phyloP scores from a whole-genome alignment of 2,113 vertebrate species.

The Pao palembangensis region DNA sequence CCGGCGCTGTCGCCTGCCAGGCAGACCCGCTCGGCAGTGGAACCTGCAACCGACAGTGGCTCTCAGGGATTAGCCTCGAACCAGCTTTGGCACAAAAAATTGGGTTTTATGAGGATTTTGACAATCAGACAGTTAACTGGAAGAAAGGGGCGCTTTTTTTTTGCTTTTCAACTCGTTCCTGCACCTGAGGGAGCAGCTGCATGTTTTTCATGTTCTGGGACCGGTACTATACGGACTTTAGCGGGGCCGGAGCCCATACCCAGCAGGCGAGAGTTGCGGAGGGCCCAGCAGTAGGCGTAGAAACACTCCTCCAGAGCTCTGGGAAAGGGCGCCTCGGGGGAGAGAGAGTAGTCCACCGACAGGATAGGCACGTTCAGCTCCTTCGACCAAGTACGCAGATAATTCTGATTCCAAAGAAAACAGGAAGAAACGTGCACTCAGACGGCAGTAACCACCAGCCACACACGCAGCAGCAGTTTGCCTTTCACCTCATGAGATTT shows the following conservation, averaged over 20 bases:
- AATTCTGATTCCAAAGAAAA: constrained; percentile 63
- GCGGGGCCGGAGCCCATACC: constrained; percentile 67
- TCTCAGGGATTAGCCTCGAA: too few relatives aligned
- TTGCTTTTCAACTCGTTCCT: too few relatives aligned
- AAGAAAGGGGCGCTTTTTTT: too few relatives aligned
- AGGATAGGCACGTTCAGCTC: constrained; percentile 80
- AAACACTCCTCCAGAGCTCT: constrained; percentile 89
- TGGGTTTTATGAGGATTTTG: too few relatives aligned
- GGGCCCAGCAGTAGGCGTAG: constrained; percentile 89
- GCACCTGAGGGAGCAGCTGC: too few relatives aligned
- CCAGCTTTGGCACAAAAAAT: too few relatives aligned
- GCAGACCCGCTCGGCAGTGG: constrained; percentile 83
- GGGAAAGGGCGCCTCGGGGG: constrained; percentile 87
- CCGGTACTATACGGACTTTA: too few relatives aligned
- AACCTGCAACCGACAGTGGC: constrained; percentile 67
- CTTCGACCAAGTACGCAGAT: constrained; percentile 85
- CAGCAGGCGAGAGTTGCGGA: constrained; percentile 81
- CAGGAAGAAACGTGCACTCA: neutral
- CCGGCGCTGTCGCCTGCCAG: constrained; percentile 88
- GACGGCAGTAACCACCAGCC: neutral
- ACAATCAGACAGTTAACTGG: too few relatives aligned
- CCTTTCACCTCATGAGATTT: constrained; percentile 82
- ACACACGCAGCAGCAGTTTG: neutral
- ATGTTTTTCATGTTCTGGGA: too few relatives aligned
- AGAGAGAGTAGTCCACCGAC: constrained; percentile 87